Conservation (phyloP, 2,888 invertebrate genomes). For the Monopis laevigella region DNA sequence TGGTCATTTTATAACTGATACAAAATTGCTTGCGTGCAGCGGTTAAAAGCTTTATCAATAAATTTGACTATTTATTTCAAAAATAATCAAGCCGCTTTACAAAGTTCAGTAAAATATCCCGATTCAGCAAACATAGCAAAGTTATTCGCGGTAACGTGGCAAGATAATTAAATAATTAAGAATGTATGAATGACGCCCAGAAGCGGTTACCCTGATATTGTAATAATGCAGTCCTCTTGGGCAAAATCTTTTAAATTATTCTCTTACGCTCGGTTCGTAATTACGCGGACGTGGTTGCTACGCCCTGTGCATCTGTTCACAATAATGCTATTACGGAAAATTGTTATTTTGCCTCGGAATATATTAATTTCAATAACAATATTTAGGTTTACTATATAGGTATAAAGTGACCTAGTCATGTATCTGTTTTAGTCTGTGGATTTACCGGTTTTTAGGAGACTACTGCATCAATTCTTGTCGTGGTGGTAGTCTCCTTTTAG, state of each 20-base stretch:
- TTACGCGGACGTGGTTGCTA: constrained; percentile 42
- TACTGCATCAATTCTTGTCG: no score
- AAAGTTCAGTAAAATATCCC: not conserved
- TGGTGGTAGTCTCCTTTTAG: no score
- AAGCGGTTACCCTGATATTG: constrained; percentile 59
- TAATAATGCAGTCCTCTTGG: constrained; percentile 63
- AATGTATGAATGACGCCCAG: constrained; percentile 63
- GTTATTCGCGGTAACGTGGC: constrained; percentile 43
- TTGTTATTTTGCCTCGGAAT: constrained; percentile 3
- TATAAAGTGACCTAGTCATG: no score
- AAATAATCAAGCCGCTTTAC: not conserved
- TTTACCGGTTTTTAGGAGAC: no score
- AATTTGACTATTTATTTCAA: constrained; percentile 19
- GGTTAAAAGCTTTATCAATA: constrained; percentile 32
- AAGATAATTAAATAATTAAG: constrained; percentile 66
- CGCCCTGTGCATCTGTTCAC: constrained; percentile 33
- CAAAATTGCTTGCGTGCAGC: constrained; percentile 49
- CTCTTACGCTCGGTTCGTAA: constrained; percentile 49
- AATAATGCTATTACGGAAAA: constrained; percentile 1
- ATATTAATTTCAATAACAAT: no score
- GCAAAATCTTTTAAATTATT: constrained; percentile 61
- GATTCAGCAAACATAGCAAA: constrained; percentile 18
- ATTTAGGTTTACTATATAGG: no score
- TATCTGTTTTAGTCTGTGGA: no score
- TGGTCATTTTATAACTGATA: constrained; percentile 58